Evolutionary conservation across 2,888 invertebrate genomes (phyloP).

Genomic region (Colletes collaris): DNA sequence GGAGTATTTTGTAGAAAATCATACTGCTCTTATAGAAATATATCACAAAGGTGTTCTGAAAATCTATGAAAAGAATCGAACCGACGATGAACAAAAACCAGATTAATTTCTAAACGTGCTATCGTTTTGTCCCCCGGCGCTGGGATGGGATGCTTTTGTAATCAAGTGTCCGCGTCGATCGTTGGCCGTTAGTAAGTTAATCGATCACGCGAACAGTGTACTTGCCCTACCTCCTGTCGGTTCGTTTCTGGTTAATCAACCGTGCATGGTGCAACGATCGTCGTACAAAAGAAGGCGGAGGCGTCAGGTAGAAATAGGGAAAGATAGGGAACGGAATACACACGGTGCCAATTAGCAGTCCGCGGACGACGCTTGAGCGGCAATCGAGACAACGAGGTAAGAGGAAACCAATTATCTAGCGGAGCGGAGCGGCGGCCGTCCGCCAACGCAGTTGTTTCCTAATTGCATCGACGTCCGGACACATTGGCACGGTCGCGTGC

Average conservation of each 20-base stretch:
- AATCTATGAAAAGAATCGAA: no score
- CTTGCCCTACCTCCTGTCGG: background rate
- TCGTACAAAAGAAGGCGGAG: background rate
- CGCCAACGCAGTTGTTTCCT: constrained; percentile 73
- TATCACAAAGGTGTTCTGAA: no score
- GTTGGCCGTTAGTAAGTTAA: constrained; percentile 41
- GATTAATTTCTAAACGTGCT: no score
- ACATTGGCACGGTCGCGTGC: constrained; percentile 37
- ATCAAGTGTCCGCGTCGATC: constrained; percentile 12
- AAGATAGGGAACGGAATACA: constrained; percentile 48
- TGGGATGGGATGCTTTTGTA: no score
- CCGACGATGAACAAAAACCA: no score
- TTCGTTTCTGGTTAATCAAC: constrained; percentile 32
- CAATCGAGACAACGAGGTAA: constrained; percentile 71
- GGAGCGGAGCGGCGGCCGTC: constrained; percentile 58
- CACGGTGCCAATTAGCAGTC: constrained; percentile 68
- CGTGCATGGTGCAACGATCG: background rate
- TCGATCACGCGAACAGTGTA: constrained; percentile 34
- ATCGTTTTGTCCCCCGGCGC: no score
- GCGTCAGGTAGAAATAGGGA: constrained; percentile 17
- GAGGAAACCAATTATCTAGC: constrained; percentile 72
- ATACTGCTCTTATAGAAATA: no score
- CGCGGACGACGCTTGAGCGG: constrained; percentile 62
- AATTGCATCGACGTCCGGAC: constrained; percentile 71
- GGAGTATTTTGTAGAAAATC: no score